phyloP scores from a whole-genome alignment of 2,113 vertebrate species.

The Cyanoderma ruficeps region DNA sequence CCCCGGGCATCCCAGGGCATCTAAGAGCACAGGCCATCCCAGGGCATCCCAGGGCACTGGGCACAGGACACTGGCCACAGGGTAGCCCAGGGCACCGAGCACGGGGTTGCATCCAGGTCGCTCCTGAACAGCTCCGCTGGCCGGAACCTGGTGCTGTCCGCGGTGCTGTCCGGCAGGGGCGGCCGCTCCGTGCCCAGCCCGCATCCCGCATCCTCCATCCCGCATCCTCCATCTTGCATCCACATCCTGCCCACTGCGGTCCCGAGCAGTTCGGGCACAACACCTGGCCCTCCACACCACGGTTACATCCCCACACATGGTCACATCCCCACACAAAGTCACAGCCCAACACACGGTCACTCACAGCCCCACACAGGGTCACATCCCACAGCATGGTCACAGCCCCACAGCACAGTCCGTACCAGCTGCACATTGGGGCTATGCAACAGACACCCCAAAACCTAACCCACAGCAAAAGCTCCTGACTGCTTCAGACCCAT shows the following conservation, averaged over 20 bases:
- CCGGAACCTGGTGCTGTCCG: too few species aligned
- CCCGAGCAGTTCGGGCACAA: fast-evolving
- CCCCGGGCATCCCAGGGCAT: not conserved
- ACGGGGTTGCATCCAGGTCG: not conserved
- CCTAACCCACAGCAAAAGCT: not conserved
- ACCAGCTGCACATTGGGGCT: fast-evolving
- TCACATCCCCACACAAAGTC: too few species aligned
- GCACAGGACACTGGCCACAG: too few species aligned
- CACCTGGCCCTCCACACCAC: fast-evolving
- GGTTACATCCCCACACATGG: too few species aligned
- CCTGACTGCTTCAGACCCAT: fast-evolving
- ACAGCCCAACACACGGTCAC: too few species aligned
- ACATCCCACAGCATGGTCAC: too few species aligned
- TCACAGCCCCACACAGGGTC: not conserved
- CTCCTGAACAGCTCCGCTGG: too few species aligned
- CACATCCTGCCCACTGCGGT: too few species aligned
- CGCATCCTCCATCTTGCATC: too few species aligned
- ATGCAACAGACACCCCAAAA: fast-evolving
- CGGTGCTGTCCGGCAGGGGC: not conserved
- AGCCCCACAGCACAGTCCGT: fast-evolving
- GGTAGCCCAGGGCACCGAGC: too few species aligned
- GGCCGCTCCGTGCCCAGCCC: too few species aligned
- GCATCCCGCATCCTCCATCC: not conserved
- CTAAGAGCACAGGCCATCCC: not conserved
- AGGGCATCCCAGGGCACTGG: too few species aligned